Conservation (phyloP, 2,888 invertebrate species). For the Xestoiulus laeticollis region DNA sequence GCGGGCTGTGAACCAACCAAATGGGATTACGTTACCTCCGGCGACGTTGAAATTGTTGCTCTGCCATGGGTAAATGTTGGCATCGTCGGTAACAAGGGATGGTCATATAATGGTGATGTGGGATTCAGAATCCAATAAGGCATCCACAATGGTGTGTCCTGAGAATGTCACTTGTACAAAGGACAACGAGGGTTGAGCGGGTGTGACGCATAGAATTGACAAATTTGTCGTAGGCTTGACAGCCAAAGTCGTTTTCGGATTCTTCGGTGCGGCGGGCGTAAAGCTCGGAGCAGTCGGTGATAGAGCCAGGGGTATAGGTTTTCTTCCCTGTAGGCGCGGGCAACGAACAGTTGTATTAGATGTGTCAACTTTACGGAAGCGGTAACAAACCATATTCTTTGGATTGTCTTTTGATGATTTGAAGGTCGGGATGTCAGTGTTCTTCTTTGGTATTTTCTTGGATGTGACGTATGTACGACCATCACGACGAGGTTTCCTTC, state of each 20-base stretch:
- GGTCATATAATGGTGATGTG: background rate
- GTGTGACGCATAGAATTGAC: background rate
- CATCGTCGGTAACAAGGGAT: background rate
- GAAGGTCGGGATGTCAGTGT: background rate
- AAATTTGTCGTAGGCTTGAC: too few species aligned
- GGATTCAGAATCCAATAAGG: background rate
- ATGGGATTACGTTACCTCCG: background rate
- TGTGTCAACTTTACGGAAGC: background rate
- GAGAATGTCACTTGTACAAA: too few species aligned
- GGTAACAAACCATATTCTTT: background rate
- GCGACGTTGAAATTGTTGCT: background rate
- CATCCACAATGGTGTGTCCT: too few species aligned
- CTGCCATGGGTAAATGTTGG: background rate
- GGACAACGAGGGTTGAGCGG: background rate
- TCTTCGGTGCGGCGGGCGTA: too few species aligned
- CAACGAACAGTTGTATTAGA: background rate
- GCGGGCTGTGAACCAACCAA: conserved; percentile 24
- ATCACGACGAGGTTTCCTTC: too few species aligned
- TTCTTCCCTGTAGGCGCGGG: too few species aligned
- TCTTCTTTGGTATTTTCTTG: background rate
- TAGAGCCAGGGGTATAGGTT: too few species aligned
- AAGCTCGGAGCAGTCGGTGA: too few species aligned
- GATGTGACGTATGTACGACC: too few species aligned
- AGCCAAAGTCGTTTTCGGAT: too few species aligned
- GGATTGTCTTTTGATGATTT: background rate